Percentiles rank a stretch among this genome's conserved stretches.
phyloP scores from a whole-genome alignment of 2,888 invertebrate species.

The Stenchaetothrips biformis region DNA sequence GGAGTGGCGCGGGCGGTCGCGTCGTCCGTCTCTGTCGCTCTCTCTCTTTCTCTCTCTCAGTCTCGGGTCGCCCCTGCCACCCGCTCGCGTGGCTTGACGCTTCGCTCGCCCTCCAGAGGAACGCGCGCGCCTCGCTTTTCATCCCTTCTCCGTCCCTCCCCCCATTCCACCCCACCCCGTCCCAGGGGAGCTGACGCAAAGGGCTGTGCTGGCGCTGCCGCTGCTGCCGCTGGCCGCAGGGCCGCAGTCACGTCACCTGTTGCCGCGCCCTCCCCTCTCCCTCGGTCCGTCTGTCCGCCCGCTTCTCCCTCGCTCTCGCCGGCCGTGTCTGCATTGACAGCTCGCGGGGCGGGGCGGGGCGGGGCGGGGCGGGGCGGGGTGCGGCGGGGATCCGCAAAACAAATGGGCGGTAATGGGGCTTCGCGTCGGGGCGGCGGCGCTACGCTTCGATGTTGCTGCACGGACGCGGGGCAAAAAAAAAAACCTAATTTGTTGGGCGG shows the following conservation, averaged over 20 bases:
- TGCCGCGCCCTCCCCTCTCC: not conserved
- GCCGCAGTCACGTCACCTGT: constrained; percentile 18
- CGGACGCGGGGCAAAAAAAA: not conserved
- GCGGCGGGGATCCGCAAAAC: not conserved
- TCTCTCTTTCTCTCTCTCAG: too few species aligned
- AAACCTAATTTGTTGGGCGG: too few species aligned
- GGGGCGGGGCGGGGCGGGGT: not conserved
- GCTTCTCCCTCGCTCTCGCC: not conserved
- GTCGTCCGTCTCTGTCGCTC: not conserved
- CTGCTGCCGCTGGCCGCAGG: not conserved
- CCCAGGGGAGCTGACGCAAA: not conserved
- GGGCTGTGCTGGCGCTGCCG: not conserved
- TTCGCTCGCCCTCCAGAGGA: not conserved
- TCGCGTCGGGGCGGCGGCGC: not conserved
- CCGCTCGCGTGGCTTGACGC: not conserved
- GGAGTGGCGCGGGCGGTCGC: too few species aligned
- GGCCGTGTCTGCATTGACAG: not conserved
- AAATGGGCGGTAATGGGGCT: constrained; percentile 4
- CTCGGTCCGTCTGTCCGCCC: not conserved
- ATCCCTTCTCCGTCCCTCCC: not conserved
- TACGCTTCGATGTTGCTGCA: not conserved
- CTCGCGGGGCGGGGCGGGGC: not conserved
- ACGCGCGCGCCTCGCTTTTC: not conserved
- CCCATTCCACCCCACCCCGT: not conserved
- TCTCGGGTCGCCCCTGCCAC: not conserved